Base-by-base conservation (phyloP, 2,797 vertebrate genomes). In the Sibirionetta formosa region DNA sequence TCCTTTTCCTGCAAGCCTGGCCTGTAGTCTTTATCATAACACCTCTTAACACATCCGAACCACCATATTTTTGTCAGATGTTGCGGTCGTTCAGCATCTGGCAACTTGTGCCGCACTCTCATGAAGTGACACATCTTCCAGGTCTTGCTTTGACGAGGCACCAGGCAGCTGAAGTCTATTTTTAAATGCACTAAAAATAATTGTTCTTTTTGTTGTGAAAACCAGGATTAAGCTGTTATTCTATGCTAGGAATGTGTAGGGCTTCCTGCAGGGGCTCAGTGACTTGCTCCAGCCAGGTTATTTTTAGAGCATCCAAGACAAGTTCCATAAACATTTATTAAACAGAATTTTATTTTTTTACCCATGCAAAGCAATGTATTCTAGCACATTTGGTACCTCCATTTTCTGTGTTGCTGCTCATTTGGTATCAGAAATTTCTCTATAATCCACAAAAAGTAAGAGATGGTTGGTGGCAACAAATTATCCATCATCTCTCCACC, bases 101-200 rank as follows among this genome's bases (percentile, higher is more conserved):
- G 71, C 76, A 91, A 54, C 77, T 64, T 77, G n/a, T 63, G 70
- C 64, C 57, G 57, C 72, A 16, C 63, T 94, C 46, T 50, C 40
- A 18, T 73, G 22, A 88, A 94, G 36, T 36, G 72, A 88, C 15
- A 22, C 22, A 51, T 88, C 86, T 97, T 96, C 76, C 56, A 56
- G 66, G 92, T 72, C 82, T 95, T 95, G 94, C 73, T 90, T 93
- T 94, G 91, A 95, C 75, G 95, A 3, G 4, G 61, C 90, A 95
- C 82, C 69, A 94, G 73, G 90, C 89, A 97, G 93, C 78, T 84
- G 75, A 97, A 95, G 82, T 73, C 94, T 96, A 82, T 94, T 91
- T 95, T 97, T 93, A 85, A 96, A 97, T 97, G 70, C 84, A 86
- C 93, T 97, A 98, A 98, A 98, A 97, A 98, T 96, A 97, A 97